A percentile compares a stretch with the other conserved stretches of the same genome.
phyloP scores from a whole-genome alignment of 2,113 vertebrate genomes.

The Muntiacus muntjak region DNA sequence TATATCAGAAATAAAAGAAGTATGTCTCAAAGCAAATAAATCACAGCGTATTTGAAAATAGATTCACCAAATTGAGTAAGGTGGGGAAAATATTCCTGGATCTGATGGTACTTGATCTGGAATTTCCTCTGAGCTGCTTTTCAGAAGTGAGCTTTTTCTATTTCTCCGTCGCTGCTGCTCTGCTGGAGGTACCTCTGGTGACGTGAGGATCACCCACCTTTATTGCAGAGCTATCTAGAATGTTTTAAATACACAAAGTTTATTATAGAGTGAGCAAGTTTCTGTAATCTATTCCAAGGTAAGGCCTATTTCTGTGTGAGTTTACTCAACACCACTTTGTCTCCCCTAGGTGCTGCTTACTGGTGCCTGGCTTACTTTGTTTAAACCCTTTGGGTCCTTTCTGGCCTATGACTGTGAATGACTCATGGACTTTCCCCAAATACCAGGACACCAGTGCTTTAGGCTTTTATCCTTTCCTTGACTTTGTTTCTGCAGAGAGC shows the following conservation, averaged over 20 bases:
- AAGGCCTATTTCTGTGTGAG: background rate
- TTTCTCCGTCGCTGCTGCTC: background rate
- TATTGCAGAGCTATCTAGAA: background rate
- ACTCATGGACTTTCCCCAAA: background rate
- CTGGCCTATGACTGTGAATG: background rate
- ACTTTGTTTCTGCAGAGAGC: background rate
- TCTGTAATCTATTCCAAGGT: background rate
- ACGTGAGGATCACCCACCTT: background rate
- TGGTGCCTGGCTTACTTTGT: background rate
- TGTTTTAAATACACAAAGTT: background rate
- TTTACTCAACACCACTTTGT: background rate
- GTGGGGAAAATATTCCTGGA: background rate
- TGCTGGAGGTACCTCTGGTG: background rate
- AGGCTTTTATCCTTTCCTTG: background rate
- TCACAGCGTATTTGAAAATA: conserved; percentile 47
- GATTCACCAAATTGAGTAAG: background rate
- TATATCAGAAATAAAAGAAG: background rate
- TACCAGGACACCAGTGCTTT: background rate
- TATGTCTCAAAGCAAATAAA: conserved; percentile 60
- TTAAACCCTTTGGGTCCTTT: conserved; percentile 25
- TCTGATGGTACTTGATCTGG: background rate
- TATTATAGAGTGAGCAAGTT: background rate
- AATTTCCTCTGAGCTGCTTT: conserved; percentile 14
- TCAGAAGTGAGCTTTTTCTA: background rate
- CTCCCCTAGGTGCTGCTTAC: background rate